Conservation (phyloP, 2,888 invertebrate genomes). For the Phyllotreta cruciferae region DNA sequence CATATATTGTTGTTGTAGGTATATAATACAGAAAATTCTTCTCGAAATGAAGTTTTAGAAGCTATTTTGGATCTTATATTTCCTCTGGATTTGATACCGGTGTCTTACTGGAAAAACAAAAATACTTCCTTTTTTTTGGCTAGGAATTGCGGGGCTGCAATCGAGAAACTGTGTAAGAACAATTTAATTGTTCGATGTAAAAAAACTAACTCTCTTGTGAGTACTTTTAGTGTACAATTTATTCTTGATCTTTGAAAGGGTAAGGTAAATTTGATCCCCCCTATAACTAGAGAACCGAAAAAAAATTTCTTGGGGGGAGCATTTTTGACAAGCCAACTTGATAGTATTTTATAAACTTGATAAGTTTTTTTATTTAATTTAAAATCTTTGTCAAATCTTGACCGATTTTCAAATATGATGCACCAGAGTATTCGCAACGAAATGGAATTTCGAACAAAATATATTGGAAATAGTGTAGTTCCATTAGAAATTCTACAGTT, state of each 20-base stretch:
- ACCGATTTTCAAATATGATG: too few species aligned
- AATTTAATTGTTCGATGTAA: constrained; percentile 57
- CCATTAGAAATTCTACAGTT: neutral
- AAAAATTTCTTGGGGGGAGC: too few species aligned
- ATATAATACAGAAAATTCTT: constrained; percentile 50
- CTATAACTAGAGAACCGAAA: too few species aligned
- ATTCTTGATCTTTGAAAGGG: too few species aligned
- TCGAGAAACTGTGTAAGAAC: constrained; percentile 61
- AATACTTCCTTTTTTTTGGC: constrained; percentile 59
- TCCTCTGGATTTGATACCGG: constrained; percentile 63
- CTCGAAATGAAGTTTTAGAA: constrained; percentile 54
- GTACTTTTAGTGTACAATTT: neutral
- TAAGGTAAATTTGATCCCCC: too few species aligned
- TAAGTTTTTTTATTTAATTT: too few species aligned
- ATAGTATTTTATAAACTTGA: too few species aligned
- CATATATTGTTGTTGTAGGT: constrained; percentile 36
- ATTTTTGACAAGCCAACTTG: too few species aligned
- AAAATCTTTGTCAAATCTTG: too few species aligned
- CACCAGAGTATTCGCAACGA: too few species aligned
- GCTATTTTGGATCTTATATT: constrained; percentile 60
- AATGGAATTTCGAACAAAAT: too few species aligned
- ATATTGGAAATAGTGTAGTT: too few species aligned
- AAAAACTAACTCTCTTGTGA: neutral
- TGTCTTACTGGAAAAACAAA: constrained; percentile 54
- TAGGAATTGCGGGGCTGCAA: constrained; percentile 61